Percentiles rank a stretch among this genome's conserved stretches.
These are phyloP conservation scores for Philotrypesis tridentata DNA, from an alignment of 1,140 invertebrate species.

Conservation along the genomic window DNA sequence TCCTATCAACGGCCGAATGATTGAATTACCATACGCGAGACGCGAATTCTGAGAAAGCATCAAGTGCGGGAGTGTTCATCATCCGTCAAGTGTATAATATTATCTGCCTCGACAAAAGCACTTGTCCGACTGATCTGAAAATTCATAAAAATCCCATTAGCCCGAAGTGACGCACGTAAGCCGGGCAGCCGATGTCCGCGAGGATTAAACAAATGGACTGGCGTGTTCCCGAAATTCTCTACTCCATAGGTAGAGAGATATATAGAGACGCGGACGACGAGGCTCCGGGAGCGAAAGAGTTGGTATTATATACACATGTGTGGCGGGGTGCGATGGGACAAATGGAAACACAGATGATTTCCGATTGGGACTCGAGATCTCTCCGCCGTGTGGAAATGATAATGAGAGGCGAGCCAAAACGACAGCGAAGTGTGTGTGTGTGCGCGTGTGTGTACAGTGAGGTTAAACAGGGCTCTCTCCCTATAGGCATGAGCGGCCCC, in stretches of 20 bases:
- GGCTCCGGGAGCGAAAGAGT: background rate
- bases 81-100: too few species aligned
- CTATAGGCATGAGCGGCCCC: conserved; percentile 15
- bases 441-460: background rate
- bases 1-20: too few species aligned
- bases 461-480: background rate
- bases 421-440: too few species aligned
- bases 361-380: conserved; percentile 3
- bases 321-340: conserved; percentile 37
- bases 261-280: background rate
- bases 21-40: too few species aligned
- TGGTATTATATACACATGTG: background rate
- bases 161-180: background rate
- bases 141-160: conserved; percentile 13
- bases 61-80: too few species aligned
- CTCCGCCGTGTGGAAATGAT: conserved; percentile 25
- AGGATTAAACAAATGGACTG: conserved; percentile 38
- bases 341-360: conserved; percentile 44
- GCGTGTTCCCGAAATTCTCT: conserved; percentile 18
- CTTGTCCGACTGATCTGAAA: background rate
- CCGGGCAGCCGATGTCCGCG: background rate
- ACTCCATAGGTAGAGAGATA: background rate
- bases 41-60: too few species aligned
- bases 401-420: conserved; percentile 32
- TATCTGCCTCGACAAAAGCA: too few species aligned